Evolutionary conservation across 2,888 invertebrate genomes (phyloP), one percentile per base, ranked within the genome.

Genomic region (Carcina quercana): DNA sequence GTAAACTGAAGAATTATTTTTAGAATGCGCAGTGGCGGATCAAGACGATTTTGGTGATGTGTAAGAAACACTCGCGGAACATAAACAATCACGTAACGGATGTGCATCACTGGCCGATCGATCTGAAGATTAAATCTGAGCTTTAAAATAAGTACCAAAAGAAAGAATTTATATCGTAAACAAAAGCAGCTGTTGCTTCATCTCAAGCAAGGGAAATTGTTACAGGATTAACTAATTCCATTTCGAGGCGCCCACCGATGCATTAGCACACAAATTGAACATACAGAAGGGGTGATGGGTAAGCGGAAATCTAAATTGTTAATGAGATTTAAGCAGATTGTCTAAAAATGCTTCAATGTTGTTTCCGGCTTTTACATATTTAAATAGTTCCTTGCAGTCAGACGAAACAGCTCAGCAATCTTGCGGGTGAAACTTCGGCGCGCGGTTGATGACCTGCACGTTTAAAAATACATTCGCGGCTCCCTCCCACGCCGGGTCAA

Each of bases 401-500:
- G 19, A 19, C 8, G 13, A 25, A 13, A 13, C 11, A 11, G 6
- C 12, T 7, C 12, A 7, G 5, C 11, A 26, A 10, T 17, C 13
- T 25, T 30, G 21, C 14, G 19, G 19, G 33, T 15, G 32, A 11
- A 24, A 5, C 24, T 5, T 12, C 6, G 15, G 7, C 8, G 19
- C 12, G 48, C 63, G 75, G 73, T 62, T 60, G 64, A 61, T 62
- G 75, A 78, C 69, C 65, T 45, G 49, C 35, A 39, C 47, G 45
- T 60, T 68, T 71, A 71, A 73, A 74, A 71, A 71, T 73, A 73
- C 54, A 38, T 56, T 50, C 43, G 54, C 53, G 46, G 48, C 53
- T 64, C 56, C 61, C 61, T 69, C 69, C 71, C 66, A 72, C 71
- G 64, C 51, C 65, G 54, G 73, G 71, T 73, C 70, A 75, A 73